Percentiles rank a stretch among this genome's conserved stretches.
Evolutionary conservation across 2,113 vertebrate genomes (phyloP).

Genomic region (Phylloscopus trochiloides): DNA sequence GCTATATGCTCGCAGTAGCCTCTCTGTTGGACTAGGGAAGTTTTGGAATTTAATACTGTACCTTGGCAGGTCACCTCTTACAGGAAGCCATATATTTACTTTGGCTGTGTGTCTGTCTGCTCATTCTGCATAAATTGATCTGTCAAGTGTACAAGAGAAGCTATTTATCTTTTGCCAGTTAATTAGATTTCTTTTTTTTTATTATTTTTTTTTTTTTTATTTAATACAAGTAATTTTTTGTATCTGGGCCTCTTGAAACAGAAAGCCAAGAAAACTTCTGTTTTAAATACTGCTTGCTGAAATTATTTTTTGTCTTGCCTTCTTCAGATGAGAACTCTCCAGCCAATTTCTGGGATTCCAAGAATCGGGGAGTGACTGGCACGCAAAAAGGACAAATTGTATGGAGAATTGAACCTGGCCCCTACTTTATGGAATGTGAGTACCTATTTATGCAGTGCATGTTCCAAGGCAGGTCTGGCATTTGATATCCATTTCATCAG

Average conservation of each 20-base stretch:
- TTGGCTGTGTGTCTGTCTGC: neutral
- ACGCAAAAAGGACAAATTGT: conserved; percentile 97
- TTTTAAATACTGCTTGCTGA: neutral
- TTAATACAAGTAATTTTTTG: neutral
- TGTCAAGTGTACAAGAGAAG: neutral
- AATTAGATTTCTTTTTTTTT: neutral
- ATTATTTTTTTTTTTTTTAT: neutral
- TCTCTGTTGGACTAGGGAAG: neutral
- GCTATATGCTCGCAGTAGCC: neutral
- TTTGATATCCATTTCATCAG: neutral
- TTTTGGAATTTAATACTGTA: neutral
- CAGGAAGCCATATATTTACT: neutral
- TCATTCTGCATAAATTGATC: neutral
- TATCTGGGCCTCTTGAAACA: neutral
- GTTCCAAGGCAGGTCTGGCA: neutral
- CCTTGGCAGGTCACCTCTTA: neutral
- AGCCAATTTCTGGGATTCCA: conserved; percentile 99
- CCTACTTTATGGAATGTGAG: conserved; percentile 98
- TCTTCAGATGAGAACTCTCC: conserved; percentile 93
- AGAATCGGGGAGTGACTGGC: conserved; percentile 96
- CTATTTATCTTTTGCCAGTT: neutral
- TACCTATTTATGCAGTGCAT: neutral
- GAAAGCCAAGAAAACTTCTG: neutral
- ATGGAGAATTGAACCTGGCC: conserved; percentile 94
- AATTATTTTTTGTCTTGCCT: neutral